phyloP scores from a whole-genome alignment of 1,140 invertebrate species.

The Dreissena polymorpha region DNA sequence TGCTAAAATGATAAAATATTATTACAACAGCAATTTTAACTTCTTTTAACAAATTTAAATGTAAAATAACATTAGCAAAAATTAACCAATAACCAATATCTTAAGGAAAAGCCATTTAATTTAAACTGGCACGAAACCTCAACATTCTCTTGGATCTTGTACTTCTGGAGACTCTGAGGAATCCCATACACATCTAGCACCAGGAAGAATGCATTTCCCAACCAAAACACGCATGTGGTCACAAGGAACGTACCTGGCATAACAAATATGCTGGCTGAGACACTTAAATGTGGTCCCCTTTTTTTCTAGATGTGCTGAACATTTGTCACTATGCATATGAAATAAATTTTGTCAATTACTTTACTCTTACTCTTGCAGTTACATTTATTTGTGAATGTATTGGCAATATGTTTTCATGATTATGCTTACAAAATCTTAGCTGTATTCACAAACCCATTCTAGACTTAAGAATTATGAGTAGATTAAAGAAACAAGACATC shows the following conservation, averaged over 20 bases:
- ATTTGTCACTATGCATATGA: background rate
- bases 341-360: background rate
- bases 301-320: background rate
- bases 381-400: background rate
- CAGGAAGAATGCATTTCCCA: constrained; percentile 87
- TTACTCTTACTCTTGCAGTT: background rate
- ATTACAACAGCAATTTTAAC: too few species aligned
- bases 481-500: too few species aligned
- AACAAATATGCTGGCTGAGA: constrained; percentile 66
- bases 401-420: background rate
- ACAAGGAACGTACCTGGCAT: constrained; percentile 81
- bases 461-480: too few species aligned
- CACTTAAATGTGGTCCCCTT: background rate
- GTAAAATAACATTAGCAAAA: too few species aligned
- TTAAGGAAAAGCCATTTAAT: too few species aligned
- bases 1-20: too few species aligned
- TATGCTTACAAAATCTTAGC: background rate
- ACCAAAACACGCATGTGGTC: constrained; percentile 87
- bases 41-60: too few species aligned
- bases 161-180: constrained; percentile 85
- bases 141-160: constrained; percentile 86
- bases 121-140: background rate
- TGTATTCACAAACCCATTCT: too few species aligned
- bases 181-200: constrained; percentile 87
- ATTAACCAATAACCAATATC: too few species aligned